Evolutionary conservation across 2,113 vertebrate genomes (phyloP).

Genomic region (Myiagra hebetior): DNA sequence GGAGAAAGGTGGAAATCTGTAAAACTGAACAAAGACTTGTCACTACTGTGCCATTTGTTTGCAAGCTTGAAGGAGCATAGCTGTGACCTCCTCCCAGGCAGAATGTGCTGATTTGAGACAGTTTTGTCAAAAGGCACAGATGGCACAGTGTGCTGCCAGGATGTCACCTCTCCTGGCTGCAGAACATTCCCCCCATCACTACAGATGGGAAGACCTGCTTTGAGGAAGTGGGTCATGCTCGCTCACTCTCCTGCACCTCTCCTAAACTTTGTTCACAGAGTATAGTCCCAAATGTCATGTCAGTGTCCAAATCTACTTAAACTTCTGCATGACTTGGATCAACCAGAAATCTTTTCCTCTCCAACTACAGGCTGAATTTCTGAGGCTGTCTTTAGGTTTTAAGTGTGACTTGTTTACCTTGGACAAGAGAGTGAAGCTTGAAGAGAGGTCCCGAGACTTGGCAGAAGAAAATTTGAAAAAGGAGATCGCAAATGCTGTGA

Average conservation of each 20-base stretch:
- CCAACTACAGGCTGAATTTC: slow-evolving; percentile 85
- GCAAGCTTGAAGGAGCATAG: neutral
- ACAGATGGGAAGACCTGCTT: neutral
- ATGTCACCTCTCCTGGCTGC: neutral
- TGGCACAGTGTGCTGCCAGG: neutral
- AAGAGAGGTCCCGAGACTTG: slow-evolving; percentile 90
- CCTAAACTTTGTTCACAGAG: neutral
- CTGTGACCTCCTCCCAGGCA: neutral
- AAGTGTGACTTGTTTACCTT: slow-evolving; percentile 96
- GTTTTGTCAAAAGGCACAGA: slow-evolving; percentile 5
- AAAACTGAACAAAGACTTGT: neutral
- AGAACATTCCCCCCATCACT: neutral
- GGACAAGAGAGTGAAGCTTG: slow-evolving; percentile 90
- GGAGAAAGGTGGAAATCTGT: neutral
- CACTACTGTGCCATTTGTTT: neutral
- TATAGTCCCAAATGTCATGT: neutral
- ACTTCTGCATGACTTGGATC: neutral
- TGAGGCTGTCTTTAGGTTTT: slow-evolving; percentile 90
- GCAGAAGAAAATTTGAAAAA: slow-evolving; percentile 92
- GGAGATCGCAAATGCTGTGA: slow-evolving; percentile 88
- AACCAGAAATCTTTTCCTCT: neutral
- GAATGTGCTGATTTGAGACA: neutral
- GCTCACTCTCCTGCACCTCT: neutral
- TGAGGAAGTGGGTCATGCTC: neutral
- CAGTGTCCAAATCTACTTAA: neutral